phyloP scores from a whole-genome alignment of 2,888 invertebrate genomes.

The Chymomyza fuscimana region DNA sequence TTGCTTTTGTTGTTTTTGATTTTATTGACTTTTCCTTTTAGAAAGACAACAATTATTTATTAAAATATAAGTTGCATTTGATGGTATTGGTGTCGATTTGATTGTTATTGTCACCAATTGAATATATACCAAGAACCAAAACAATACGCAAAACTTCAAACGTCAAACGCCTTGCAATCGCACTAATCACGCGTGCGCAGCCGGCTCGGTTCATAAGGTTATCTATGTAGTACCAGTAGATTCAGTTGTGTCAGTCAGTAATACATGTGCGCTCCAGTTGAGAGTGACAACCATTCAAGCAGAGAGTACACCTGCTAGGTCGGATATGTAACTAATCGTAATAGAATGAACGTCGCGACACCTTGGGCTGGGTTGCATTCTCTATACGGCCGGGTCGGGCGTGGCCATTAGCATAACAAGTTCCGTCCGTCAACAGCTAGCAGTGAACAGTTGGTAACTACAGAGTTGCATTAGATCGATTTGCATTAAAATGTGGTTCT shows the following conservation, averaged over 20 bases:
- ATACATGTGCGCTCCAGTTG: neutral
- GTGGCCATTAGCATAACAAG: conserved; percentile 58
- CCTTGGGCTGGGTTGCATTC: conserved; percentile 54
- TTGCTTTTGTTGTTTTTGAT: conserved; percentile 46
- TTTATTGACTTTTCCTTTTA: conserved; percentile 53
- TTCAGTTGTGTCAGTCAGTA: neutral
- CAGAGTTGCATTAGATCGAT: conserved; percentile 42
- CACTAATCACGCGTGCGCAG: neutral
- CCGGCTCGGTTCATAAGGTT: neutral
- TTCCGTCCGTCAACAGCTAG: conserved; percentile 24
- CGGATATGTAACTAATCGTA: neutral
- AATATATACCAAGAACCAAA: conserved; percentile 10
- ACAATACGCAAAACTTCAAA: conserved; percentile 14
- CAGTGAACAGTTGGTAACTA: conserved; percentile 23
- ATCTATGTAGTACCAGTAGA: neutral
- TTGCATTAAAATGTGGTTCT: conserved; percentile 53
- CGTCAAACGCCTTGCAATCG: neutral
- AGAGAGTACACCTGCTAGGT: conserved; percentile 47
- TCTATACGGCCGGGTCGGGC: conserved; percentile 21
- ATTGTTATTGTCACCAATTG: conserved; percentile 52
- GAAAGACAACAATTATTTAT: conserved; percentile 45
- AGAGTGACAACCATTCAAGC: conserved; percentile 28
- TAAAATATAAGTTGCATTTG: conserved; percentile 45
- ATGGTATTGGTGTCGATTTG: conserved; percentile 36
- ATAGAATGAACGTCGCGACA: conserved; percentile 25